Evolutionary conservation across 2,888 invertebrate genomes (phyloP), one percentile per base, ranked within the genome.

Genomic region (Leptinotarsa peninsularis): DNA sequence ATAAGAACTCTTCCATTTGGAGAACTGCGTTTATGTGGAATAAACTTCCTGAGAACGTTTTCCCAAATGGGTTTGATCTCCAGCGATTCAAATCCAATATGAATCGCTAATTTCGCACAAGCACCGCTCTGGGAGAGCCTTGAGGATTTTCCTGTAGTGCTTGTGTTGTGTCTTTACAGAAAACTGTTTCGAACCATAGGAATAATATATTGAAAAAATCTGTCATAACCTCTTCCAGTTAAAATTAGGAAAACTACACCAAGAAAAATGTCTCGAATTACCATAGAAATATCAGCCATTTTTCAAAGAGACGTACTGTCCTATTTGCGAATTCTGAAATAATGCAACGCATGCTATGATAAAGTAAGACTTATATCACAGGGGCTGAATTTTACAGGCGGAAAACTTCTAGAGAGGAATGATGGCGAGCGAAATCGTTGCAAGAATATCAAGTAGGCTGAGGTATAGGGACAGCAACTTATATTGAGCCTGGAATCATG

Each of bases 401-500:
- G 87, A 86, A 86, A 87, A 86, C 85, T 87, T 86, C 85, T 85
- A 84, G 85, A 84, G 85, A 85, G 86, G 85, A 87, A 87, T 87
- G 87, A 88, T 85, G 87, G 87, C 87, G 85, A 85, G 86, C 85
- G 84, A 85, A 87, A 86, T 85, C 87, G 87, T 84, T 84, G 82
- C 81, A 84, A 81, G 88, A 88, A 88, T 88, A 88, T 86, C 85
- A 88, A 88, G 84, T 84, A 84, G 84, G 71, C 76, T 71, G 76
- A 78, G 78, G 79, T 76, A 80, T 76, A 78, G 80, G 82, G 82
- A 83, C 83, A 83, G 80, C 83, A 81, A 82, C 82, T 83, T 83
- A 84, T 84, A 79, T 82, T 83, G 81, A 82, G 78, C 81, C 75
- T 74, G 81, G 78, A 78, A 79, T 76, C 78, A 81, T 79, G 83